Conservation (phyloP, 2,797 vertebrate species). For the Phalloptychus januarius region DNA sequence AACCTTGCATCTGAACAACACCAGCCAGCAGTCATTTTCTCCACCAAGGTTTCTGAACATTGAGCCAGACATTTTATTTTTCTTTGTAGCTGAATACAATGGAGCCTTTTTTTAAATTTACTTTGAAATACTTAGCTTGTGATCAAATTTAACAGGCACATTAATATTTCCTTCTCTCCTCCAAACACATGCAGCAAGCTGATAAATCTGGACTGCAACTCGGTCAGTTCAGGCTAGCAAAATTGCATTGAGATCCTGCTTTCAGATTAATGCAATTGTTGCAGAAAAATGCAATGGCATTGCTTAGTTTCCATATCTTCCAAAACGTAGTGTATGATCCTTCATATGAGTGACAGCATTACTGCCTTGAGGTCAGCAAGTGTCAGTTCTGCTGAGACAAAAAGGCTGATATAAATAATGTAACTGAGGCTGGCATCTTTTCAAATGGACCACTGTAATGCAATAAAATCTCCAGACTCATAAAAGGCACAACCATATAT, state of each 20-base stretch:
- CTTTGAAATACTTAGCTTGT: neutral
- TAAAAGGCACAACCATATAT: slow-evolving; percentile 42
- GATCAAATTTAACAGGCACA: neutral
- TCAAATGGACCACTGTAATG: slow-evolving; percentile 47
- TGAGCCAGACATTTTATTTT: slow-evolving; percentile 29
- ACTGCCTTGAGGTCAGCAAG: slow-evolving; percentile 21
- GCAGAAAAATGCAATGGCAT: neutral
- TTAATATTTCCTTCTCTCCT: neutral
- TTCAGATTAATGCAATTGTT: neutral
- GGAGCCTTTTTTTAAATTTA: slow-evolving; percentile 7
- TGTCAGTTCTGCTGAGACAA: slow-evolving; percentile 37
- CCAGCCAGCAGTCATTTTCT: slow-evolving; percentile 40
- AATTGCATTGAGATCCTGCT: slow-evolving; percentile 5
- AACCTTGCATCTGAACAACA: slow-evolving; percentile 44
- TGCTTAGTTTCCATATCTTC: neutral
- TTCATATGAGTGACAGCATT: slow-evolving; percentile 11
- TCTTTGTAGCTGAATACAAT: slow-evolving; percentile 5
- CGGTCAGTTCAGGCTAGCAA: slow-evolving; percentile 31
- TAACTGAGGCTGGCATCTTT: slow-evolving; percentile 53
- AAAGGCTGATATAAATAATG: slow-evolving; percentile 29
- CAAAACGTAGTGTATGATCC: slow-evolving; percentile 3
- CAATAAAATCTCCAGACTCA: slow-evolving; percentile 35
- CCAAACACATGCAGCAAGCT: slow-evolving; percentile 6
- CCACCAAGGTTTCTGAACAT: slow-evolving; percentile 36
- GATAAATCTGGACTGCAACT: slow-evolving; percentile 28